Evolutionary conservation across 1,140 invertebrate species (phyloP).

Genomic region (Homalodisca vitripennis): DNA sequence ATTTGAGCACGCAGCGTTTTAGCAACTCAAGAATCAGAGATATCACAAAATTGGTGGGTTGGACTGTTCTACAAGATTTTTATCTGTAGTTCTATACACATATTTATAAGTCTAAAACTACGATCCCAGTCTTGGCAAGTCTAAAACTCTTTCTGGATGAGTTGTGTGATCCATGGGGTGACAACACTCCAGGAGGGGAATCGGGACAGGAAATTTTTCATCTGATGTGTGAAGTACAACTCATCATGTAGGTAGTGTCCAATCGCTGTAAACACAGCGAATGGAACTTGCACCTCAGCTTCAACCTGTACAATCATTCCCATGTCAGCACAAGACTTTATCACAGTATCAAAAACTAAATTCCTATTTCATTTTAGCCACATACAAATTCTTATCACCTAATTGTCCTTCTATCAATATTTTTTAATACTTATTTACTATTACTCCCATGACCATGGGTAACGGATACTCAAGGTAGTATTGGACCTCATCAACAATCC

Average conservation of each 20-base stretch:
- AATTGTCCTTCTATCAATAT: too few relatives aligned
- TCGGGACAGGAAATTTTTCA: constrained; percentile 52
- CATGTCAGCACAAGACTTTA: constrained; percentile 1
- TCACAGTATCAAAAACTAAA: neutral
- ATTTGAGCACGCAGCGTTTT: neutral
- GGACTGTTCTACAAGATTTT: neutral
- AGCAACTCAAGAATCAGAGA: neutral
- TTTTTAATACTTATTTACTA: too few relatives aligned
- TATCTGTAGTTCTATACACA: neutral
- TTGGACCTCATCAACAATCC: too few relatives aligned
- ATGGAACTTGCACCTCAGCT: constrained; percentile 3
- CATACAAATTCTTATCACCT: too few relatives aligned
- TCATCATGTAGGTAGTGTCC: constrained; percentile 61
- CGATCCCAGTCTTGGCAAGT: neutral
- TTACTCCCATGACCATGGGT: too few relatives aligned
- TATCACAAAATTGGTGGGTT: neutral
- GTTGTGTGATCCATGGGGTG: constrained; percentile 53
- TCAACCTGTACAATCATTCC: neutral
- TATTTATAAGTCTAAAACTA: neutral
- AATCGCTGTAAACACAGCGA: constrained; percentile 53
- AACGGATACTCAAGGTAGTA: too few relatives aligned
- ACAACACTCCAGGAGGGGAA: constrained; percentile 59
- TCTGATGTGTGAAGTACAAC: constrained; percentile 52
- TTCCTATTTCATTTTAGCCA: too few relatives aligned
- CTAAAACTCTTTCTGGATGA: neutral